Conservation (phyloP, 2,113 vertebrate species). For the Silurus asotus region DNA sequence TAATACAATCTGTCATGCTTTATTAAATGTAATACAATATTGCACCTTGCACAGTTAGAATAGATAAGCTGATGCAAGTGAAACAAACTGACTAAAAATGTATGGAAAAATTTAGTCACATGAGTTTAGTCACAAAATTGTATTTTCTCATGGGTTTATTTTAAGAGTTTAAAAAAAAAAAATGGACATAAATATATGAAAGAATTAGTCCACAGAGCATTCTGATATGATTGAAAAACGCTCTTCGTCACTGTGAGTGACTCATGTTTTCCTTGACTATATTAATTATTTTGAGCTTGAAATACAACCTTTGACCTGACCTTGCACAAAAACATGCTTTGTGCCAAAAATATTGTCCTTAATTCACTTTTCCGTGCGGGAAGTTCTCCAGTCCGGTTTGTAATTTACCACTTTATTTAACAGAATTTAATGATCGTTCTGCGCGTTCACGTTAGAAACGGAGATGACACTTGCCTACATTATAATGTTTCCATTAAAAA, state of each 20-base stretch:
- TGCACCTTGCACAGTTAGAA: conserved; percentile 18
- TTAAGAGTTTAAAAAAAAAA: conserved; percentile 52
- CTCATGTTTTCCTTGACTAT: conserved; percentile 53
- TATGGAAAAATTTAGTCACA: conserved; percentile 53
- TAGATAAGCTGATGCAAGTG: conserved; percentile 25
- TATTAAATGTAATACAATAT: conserved; percentile 34
- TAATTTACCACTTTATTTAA: background rate
- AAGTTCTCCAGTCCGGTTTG: background rate
- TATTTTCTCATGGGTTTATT: conserved; percentile 59
- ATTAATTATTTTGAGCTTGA: conserved; percentile 42
- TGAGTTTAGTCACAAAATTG: conserved; percentile 45
- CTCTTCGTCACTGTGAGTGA: conserved; percentile 47
- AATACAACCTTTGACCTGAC: conserved; percentile 52
- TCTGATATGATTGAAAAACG: conserved; percentile 45
- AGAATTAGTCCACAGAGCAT: conserved; percentile 57
- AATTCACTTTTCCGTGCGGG: background rate
- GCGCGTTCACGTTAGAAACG: background rate
- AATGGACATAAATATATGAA: conserved; percentile 52
- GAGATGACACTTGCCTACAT: conserved; percentile 15
- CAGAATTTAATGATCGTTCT: background rate
- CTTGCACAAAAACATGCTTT: conserved; percentile 34
- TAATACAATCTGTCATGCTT: conserved; percentile 38
- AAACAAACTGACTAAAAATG: conserved; percentile 17
- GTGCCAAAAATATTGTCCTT: conserved; percentile 27
- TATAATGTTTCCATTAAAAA: background rate